These are phyloP conservation scores for Anadara kagoshimensis DNA, from an alignment of 1,140 invertebrate species.

Conservation along the genomic window DNA sequence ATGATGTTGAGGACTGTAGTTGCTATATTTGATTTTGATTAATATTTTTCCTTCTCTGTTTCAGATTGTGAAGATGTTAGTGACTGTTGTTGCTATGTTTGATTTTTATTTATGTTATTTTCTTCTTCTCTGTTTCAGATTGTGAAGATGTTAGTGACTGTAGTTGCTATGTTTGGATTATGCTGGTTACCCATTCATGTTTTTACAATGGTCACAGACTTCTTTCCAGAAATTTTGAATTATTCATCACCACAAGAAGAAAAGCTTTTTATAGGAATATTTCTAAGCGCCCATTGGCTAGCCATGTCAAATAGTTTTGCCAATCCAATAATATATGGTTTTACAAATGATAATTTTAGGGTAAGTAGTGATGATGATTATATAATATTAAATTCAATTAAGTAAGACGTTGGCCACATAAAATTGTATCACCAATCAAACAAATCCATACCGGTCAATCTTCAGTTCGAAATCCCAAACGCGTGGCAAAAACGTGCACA, in stretches of 20 bases:
- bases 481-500: too few species aligned
- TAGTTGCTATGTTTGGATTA: constrained; percentile 75
- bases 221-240: constrained; percentile 40
- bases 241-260: constrained; percentile 32
- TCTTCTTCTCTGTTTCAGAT: constrained; percentile 68
- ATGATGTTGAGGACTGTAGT: too few species aligned
- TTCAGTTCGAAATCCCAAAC: too few species aligned
- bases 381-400: too few species aligned
- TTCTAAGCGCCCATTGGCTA: constrained; percentile 74
- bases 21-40: too few species aligned
- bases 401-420: too few species aligned
- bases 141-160: constrained; percentile 77
- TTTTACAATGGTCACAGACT: constrained; percentile 60
- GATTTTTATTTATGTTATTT: too few species aligned
- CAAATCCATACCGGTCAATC: too few species aligned
- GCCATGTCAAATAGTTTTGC: constrained; percentile 85
- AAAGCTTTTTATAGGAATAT: constrained; percentile 45
- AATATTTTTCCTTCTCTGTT: constrained; percentile 19
- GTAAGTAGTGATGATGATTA: constrained; percentile 72
- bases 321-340: constrained; percentile 91
- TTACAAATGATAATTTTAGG: constrained; percentile 90
- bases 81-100: too few species aligned
- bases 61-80: too few species aligned
- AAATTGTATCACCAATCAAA: too few species aligned
- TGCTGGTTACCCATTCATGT: constrained; percentile 77